Evolutionary conservation across 2,113 vertebrate genomes (phyloP), one percentile per base, ranked within the genome.

Genomic region (Philantomba maxwellii): DNA sequence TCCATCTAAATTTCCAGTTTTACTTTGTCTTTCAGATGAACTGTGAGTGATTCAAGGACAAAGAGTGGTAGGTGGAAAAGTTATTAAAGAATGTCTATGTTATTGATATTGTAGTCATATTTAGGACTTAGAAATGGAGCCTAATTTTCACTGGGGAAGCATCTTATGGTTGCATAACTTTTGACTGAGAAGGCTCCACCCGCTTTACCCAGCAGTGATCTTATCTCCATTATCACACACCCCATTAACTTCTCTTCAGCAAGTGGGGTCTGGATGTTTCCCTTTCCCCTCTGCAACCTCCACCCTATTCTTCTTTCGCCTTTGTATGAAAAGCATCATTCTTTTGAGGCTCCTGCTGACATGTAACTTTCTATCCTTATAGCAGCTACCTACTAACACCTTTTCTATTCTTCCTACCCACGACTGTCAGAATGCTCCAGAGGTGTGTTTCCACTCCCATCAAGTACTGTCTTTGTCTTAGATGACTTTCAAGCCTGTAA

Each of bases 1-100:
- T n/a, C 43, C 39, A 23, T 92, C 47, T 92, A 83, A 62, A 95
- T 95, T 82, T 95, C 47, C 23, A 43, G 12, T 49, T 92, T 90
- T 64, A 45, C 47, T 9, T 62, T 53, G 28, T 85, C 83, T 90
- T 55, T 75, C 5, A 60, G 89, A 89, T 75, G 62, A 77, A 19
- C 6, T 85, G 49, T 0, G 3, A 88, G 51, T 85, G 62, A 86
- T 70, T 89, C 55, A 39, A 66, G 43, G 25, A 36, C 11, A 36
- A 45, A 36, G 23, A 16, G 16, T 62, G 15, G 33, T 57, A 87
- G 57, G 23, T n/a, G 57, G 82, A 53, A 77, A n/a, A 64, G 55
- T 19, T 64, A 19, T 85, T 64, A 60, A 87, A 66, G 36, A 64
- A 30, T 17, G 21, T 39, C 30, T 26, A 1, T 1, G 4, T 45